Evolutionary conservation across 2,888 invertebrate genomes (phyloP).

Genomic region (Sisyra terminalis): DNA sequence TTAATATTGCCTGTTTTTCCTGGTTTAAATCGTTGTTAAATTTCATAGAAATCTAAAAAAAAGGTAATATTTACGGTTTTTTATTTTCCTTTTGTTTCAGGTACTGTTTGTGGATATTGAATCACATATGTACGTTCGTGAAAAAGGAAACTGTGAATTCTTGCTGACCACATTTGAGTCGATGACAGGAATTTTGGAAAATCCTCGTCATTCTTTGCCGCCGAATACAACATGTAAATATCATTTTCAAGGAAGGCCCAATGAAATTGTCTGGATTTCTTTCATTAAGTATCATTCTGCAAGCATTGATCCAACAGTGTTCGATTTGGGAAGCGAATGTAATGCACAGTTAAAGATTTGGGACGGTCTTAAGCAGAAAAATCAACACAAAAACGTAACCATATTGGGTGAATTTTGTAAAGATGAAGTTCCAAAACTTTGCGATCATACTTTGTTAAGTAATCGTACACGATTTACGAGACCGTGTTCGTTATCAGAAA

Average conservation of each 20-base stretch:
- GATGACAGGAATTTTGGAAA: slow-evolving; percentile 54
- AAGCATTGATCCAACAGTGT: slow-evolving; percentile 43
- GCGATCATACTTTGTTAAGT: slow-evolving; percentile 55
- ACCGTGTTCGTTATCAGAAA: slow-evolving; percentile 53
- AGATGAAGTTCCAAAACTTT: slow-evolving; percentile 55
- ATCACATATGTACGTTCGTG: slow-evolving; percentile 56
- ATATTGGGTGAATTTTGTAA: slow-evolving; percentile 62
- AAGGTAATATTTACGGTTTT: too few species aligned
- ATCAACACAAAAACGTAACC: slow-evolving; percentile 25
- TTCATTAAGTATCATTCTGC: slow-evolving; percentile 70
- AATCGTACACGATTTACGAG: slow-evolving; percentile 55
- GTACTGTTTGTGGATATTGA: slow-evolving; percentile 59
- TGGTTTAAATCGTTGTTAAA: too few species aligned
- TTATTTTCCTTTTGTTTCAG: slow-evolving; percentile 24
- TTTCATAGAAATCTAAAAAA: too few species aligned
- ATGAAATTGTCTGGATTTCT: slow-evolving; percentile 69
- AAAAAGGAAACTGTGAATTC: slow-evolving; percentile 60
- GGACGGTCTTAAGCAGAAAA: slow-evolving; percentile 43
- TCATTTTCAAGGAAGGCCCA: slow-evolving; percentile 55
- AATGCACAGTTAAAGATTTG: slow-evolving; percentile 58
- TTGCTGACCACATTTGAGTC: slow-evolving; percentile 57
- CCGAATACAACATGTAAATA: slow-evolving; percentile 72
- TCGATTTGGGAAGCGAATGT: slow-evolving; percentile 50
- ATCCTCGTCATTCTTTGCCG: slow-evolving; percentile 61
- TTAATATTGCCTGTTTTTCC: neutral